phyloP scores from a whole-genome alignment of 2,797 vertebrate genomes.

The Remorina albescens region DNA sequence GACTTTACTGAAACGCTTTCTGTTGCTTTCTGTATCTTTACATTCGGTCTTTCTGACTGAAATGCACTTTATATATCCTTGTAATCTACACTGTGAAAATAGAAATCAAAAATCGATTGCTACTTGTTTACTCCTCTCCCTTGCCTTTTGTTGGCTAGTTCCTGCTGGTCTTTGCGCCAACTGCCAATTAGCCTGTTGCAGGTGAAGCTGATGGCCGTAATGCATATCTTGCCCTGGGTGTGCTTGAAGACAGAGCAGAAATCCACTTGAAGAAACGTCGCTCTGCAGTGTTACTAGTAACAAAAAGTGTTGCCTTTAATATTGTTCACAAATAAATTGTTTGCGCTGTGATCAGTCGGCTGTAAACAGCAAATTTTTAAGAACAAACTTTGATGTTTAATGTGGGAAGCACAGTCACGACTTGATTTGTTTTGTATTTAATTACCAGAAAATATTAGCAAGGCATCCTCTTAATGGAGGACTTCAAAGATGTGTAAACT shows the following conservation, averaged over 20 bases:
- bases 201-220: neutral
- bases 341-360: neutral
- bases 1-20: no score
- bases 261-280: neutral
- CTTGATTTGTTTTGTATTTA: neutral
- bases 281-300: neutral
- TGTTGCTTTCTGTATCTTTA: neutral
- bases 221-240: neutral
- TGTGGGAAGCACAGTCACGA: neutral
- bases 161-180: neutral
- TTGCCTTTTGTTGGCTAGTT: neutral
- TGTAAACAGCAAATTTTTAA: neutral
- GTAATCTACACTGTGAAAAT: neutral
- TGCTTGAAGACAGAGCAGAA: neutral
- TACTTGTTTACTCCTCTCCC: neutral
- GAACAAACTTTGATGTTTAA: neutral
- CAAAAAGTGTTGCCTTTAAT: neutral
- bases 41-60: neutral
- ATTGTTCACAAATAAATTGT: neutral
- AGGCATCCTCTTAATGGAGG: neutral
- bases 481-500: neutral
- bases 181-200: neutral
- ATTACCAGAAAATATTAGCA: neutral
- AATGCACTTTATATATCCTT: neutral
- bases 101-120: neutral